Evolutionary conservation across 1,140 invertebrate genomes (phyloP), one percentile per base, ranked within the genome.

Genomic region (Drosophila pseudoananassae): DNA sequence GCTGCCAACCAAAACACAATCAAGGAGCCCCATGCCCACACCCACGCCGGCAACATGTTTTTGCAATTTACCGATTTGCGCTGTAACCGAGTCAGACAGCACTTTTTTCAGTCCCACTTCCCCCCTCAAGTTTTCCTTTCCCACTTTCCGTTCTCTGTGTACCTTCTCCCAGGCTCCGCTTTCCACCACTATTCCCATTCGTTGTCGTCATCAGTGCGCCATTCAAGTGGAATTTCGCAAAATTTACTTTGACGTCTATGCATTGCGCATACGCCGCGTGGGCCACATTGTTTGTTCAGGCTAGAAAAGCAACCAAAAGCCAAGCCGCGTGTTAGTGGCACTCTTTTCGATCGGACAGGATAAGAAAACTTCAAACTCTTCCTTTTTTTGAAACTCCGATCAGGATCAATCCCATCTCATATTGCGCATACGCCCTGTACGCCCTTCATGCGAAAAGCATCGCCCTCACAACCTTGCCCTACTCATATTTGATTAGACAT

Each of bases 51-150:
- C 71, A 79, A 87, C 82, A 81, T 85, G 81, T 85, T 85, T 85
- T 85, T 77, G 81, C 81, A 85, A 85, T 85, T 85, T 85, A 71
- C 78, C 74, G 82, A 87, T 85, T 85, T 81, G 66, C 50, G 60
- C 47, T 58, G 70, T 82, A 82, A 83, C 74, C 76, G 74, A 71
- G 55, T 49, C 72, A 61, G 78, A 78, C 79, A 71, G 50, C 25
- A 61, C 56, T 36, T 40, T 46, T 33, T 38, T 15, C n/a, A 8
- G 56, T 23, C 14, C 27, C 40, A 10, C 20, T 31, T 15, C 53
- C 43, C n/a, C 4, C 49, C 50, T 59, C 38, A 10, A 17, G 23
- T 29, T 36, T 10, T 43, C 14, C 14, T 14, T 33, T 40, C 40
- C 7, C 25, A 36, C 46, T 36, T 60, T 23, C 25, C 12, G 4